Evolutionary conservation across 2,113 vertebrate genomes (phyloP).

Genomic region (Colistium nudipinnis): DNA sequence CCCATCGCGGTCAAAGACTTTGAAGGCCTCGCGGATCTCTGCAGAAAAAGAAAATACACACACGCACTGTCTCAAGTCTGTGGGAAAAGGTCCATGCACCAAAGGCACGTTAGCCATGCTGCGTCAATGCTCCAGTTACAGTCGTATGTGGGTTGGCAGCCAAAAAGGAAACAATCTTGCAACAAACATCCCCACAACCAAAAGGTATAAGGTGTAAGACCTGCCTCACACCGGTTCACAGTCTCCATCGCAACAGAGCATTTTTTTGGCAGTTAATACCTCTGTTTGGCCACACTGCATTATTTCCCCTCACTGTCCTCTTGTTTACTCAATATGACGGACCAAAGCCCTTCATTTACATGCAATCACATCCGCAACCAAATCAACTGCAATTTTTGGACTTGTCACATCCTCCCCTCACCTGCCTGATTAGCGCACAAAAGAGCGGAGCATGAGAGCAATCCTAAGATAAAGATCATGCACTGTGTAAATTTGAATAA

Average conservation of each 20-base stretch:
- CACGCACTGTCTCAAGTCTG: constrained; percentile 28
- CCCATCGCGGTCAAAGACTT: constrained; percentile 93
- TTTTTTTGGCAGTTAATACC: constrained; percentile 23
- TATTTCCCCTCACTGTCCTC: neutral
- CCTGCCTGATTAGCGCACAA: constrained; percentile 53
- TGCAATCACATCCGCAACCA: constrained; percentile 44
- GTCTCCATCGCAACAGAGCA: neutral
- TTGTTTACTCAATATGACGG: constrained; percentile 17
- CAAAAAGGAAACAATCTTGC: neutral
- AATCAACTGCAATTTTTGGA: constrained; percentile 50
- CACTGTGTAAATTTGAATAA: constrained; percentile 8
- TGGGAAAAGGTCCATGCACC: constrained; percentile 46
- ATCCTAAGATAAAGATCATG: constrained; percentile 43
- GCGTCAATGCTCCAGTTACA: constrained; percentile 62
- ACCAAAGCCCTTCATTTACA: constrained; percentile 58
- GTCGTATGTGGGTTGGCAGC: constrained; percentile 51
- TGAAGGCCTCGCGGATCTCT: constrained; percentile 97
- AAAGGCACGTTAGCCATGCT: constrained; percentile 57
- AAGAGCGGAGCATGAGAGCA: constrained; percentile 36
- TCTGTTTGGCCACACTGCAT: neutral
- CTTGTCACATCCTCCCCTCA: constrained; percentile 52
- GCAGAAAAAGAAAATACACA: constrained; percentile 22
- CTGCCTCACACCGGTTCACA: no score
- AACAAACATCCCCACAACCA: neutral
- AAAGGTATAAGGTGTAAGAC: no score